Evolutionary conservation across 2,888 invertebrate genomes (phyloP), one percentile per base, ranked within the genome.

Genomic region (Penaeus monodon): DNA sequence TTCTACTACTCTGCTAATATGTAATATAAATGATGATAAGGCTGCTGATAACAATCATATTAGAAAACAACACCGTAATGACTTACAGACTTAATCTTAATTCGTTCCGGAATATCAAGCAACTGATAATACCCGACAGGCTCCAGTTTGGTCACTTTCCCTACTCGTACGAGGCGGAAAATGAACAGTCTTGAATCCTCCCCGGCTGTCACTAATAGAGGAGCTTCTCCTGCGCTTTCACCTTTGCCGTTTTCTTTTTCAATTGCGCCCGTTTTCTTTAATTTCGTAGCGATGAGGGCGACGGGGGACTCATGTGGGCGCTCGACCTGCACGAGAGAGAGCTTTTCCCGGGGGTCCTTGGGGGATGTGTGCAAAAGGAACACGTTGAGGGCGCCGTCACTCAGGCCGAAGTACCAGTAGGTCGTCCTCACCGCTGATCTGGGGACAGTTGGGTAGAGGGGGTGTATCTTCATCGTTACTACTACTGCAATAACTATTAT

Each of bases 301-400:
- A 88, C 44, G 17, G 63, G 66, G 10, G 76, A 64, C 68, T 88
- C 88, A 44, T 88, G 88, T 24, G 88, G 86, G 1, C 86, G 78
- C 64, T 88, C 88, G 27, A 86, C 86, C 49, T 88, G 88, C 6
- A 88, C 66, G 22, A 88, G 84, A 3, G 88, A 86, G n/a, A 88
- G 81, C 14, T 76, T 76, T 27, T 68, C 65, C 64, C 66, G 63
- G 22, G 33, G 49, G 24, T 65, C 73, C 64, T 86, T 88, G 27
- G 79, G 74, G 1, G 80, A 68, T 10, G 74, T 49, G 70, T 83
- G 83, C 4, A 80, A 65, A 10, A 82, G 44, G 27, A 81, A 88
- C 49, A 88, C 22, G 57, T 83, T 86, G 22, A 88, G 27, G 64
- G 82, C 80, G 33, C 88, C 88, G 24, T 88, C 88, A 17, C 79